phyloP scores from a whole-genome alignment of 2,888 invertebrate genomes.

The Stenodema calcarata region DNA sequence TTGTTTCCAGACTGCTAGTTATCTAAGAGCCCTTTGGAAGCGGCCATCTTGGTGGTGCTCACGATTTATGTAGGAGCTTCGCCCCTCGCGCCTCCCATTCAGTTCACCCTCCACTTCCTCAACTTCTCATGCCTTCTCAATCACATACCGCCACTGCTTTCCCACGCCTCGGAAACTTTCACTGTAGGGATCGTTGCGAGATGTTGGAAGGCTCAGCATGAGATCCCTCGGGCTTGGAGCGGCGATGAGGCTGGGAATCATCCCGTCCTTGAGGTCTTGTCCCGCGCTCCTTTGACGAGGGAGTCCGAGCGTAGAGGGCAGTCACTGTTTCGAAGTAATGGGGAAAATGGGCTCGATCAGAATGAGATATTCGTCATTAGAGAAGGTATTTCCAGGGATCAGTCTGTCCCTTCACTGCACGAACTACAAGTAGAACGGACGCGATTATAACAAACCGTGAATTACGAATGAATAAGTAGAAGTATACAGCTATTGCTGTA shows the following conservation, averaged over 20 bases:
- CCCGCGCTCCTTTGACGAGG: neutral
- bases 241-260: neutral
- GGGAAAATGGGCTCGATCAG: no score
- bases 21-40: neutral
- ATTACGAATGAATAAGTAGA: no score
- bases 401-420: no score
- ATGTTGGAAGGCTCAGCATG: neutral
- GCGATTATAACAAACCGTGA: no score
- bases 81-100: neutral
- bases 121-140: neutral
- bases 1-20: neutral
- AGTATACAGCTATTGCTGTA: no score
- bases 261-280: neutral
- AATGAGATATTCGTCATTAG: no score
- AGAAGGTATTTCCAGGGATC: no score
- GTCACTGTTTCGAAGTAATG: no score
- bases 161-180: conserved; percentile 38
- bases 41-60: conserved; percentile 39
- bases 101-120: neutral
- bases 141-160: conserved; percentile 37
- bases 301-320: no score
- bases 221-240: neutral
- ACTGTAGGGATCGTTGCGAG: neutral
- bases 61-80: conserved; percentile 38
- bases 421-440: no score